Evolutionary conservation across 2,888 invertebrate species (phyloP).

Genomic region (Coelopa pilipes): DNA sequence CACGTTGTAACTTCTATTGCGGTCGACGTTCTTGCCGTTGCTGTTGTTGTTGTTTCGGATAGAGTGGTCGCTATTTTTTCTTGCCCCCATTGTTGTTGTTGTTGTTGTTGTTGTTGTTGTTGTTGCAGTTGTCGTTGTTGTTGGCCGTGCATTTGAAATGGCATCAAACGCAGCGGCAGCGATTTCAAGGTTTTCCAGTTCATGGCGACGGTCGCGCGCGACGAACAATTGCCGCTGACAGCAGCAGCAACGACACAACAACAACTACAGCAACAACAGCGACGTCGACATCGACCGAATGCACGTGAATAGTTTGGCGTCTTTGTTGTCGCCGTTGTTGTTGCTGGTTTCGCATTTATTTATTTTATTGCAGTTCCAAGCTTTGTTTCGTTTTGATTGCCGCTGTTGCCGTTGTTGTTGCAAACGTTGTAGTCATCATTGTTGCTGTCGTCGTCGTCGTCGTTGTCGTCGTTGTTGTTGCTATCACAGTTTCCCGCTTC

Average conservation of each 20-base stretch:
- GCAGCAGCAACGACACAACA: not conserved
- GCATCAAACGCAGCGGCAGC: slow-evolving; percentile 25
- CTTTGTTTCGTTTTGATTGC: not conserved
- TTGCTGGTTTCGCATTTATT: not conserved
- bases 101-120: slow-evolving; percentile 1
- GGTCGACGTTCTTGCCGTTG: not conserved
- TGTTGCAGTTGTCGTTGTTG: not conserved
- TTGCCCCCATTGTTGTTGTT: not conserved
- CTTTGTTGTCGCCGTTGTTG: not conserved
- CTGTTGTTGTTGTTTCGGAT: slow-evolving; percentile 6
- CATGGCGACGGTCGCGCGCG: slow-evolving; percentile 54
- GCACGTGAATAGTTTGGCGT: slow-evolving; percentile 22
- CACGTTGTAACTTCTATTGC: slow-evolving; percentile 12
- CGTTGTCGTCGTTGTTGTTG: not conserved
- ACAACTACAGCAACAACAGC: not conserved
- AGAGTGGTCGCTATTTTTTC: no score
- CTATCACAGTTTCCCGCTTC: not conserved
- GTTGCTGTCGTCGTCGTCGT: slow-evolving; percentile 29
- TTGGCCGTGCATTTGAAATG: slow-evolving; percentile 31
- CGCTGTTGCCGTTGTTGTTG: slow-evolving; percentile 19
- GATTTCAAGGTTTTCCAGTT: slow-evolving; percentile 67
- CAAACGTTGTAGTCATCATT: slow-evolving; percentile 33
- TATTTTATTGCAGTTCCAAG: not conserved
- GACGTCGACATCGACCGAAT: not conserved
- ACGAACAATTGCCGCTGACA: slow-evolving; percentile 15